phyloP scores from a whole-genome alignment of 2,797 vertebrate genomes.

The Rachycentron canadum region DNA sequence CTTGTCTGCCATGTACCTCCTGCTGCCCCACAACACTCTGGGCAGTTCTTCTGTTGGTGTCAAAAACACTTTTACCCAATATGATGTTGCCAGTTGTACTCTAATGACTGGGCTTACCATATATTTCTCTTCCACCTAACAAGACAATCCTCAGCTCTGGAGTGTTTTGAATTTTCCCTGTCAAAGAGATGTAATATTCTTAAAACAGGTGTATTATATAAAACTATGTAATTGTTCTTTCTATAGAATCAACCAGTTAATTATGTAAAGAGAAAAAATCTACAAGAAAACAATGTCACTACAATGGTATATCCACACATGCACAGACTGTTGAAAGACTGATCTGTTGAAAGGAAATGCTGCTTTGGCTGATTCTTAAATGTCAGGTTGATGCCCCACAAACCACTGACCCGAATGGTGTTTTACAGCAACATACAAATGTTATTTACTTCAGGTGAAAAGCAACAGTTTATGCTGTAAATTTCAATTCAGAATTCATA shows the following conservation, averaged over 20 bases:
- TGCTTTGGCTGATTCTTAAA: too few relatives aligned
- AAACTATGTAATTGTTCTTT: neutral
- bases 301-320: too few relatives aligned
- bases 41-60: slow-evolving; percentile 60
- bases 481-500: too few relatives aligned
- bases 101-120: slow-evolving; percentile 35
- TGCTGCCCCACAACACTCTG: slow-evolving; percentile 43
- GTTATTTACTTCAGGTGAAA: neutral
- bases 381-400: too few relatives aligned
- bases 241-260: slow-evolving; percentile 15
- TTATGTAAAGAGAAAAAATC: too few relatives aligned
- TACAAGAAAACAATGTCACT: too few relatives aligned
- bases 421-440: too few relatives aligned
- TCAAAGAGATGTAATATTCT: neutral
- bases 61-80: slow-evolving; percentile 57
- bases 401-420: too few relatives aligned
- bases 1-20: slow-evolving; percentile 33
- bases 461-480: neutral
- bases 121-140: slow-evolving; percentile 57
- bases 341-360: too few relatives aligned
- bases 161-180: neutral
- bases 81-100: slow-evolving; percentile 65
- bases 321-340: too few relatives aligned
- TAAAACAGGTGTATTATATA: neutral
- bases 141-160: slow-evolving; percentile 60